phyloP scores from a whole-genome alignment of 2,888 invertebrate species.

The Fragum whitleyi region DNA sequence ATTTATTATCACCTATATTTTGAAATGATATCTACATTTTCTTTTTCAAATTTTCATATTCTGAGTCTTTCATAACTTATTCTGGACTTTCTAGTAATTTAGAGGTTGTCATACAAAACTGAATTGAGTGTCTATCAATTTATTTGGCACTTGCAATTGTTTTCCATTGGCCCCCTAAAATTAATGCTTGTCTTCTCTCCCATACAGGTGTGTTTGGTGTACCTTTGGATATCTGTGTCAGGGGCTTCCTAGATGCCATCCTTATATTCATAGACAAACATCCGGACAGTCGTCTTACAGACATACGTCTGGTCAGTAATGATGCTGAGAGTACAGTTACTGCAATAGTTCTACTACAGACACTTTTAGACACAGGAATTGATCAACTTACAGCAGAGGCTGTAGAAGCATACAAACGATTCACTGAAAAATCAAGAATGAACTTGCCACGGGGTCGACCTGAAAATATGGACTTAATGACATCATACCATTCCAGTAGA shows the following conservation, averaged over 20 bases:
- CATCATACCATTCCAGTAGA: neutral
- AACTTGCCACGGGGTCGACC: slow-evolving; percentile 47
- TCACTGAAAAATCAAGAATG: slow-evolving; percentile 28
- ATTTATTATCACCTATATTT: no score
- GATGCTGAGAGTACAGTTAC: slow-evolving; percentile 62
- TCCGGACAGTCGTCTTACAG: slow-evolving; percentile 22
- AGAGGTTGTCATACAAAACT: no score
- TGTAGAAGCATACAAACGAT: slow-evolving; percentile 2
- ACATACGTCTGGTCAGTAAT: slow-evolving; percentile 65
- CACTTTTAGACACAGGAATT: slow-evolving; percentile 39
- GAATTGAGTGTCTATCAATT: no score
- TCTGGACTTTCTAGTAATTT: no score
- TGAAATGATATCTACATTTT: no score
- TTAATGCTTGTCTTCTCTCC: no score
- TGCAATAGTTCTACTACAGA: slow-evolving; percentile 54
- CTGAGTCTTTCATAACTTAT: no score
- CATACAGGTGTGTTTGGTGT: slow-evolving; percentile 71
- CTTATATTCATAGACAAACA: slow-evolving; percentile 41
- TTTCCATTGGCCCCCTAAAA: no score
- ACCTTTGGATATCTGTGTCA: slow-evolving; percentile 69
- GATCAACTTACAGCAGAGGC: slow-evolving; percentile 39
- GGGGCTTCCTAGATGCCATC: slow-evolving; percentile 65
- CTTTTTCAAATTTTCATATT: no score
- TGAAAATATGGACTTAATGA: slow-evolving; percentile 33
- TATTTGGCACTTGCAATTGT: no score